phyloP scores from a whole-genome alignment of 2,797 vertebrate genomes.

The Decapterus maruadsi region DNA sequence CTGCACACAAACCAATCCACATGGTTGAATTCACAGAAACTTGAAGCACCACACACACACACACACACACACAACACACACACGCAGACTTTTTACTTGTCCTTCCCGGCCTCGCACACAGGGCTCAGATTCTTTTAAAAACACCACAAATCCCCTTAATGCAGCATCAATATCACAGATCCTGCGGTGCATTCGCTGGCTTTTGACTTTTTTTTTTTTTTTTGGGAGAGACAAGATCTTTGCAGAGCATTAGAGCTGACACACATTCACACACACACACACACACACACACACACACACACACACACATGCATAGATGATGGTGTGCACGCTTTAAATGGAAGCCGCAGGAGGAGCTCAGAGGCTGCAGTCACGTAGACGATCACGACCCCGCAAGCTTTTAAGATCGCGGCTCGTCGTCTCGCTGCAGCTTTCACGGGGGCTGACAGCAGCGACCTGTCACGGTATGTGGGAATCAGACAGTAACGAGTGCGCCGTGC shows the following conservation, averaged over 20 bases:
- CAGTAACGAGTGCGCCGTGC: constrained; percentile 19
- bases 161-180: constrained; percentile 47
- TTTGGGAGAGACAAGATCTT: background rate
- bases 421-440: background rate
- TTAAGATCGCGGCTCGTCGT: constrained; percentile 23
- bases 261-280: background rate
- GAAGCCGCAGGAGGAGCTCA: constrained; percentile 19
- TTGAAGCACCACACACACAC: background rate
- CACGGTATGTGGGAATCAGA: constrained; percentile 6
- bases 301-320: background rate
- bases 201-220: constrained; percentile 15
- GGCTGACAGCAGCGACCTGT: constrained; percentile 11
- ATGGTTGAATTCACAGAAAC: constrained; percentile 34
- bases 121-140: constrained; percentile 14
- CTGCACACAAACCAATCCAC: constrained; percentile 19
- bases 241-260: constrained; percentile 7
- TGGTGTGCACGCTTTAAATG: constrained; percentile 10
- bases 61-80: constrained; percentile 3
- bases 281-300: background rate
- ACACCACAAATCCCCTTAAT: background rate
- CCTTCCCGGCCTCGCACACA: background rate
- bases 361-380: constrained; percentile 46
- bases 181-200: constrained; percentile 38
- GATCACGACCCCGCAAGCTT: constrained; percentile 28
- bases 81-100: background rate